These are phyloP conservation scores for Drosophila tripunctata DNA, from an alignment of 2,888 invertebrate genomes.

Conservation along the genomic window DNA sequence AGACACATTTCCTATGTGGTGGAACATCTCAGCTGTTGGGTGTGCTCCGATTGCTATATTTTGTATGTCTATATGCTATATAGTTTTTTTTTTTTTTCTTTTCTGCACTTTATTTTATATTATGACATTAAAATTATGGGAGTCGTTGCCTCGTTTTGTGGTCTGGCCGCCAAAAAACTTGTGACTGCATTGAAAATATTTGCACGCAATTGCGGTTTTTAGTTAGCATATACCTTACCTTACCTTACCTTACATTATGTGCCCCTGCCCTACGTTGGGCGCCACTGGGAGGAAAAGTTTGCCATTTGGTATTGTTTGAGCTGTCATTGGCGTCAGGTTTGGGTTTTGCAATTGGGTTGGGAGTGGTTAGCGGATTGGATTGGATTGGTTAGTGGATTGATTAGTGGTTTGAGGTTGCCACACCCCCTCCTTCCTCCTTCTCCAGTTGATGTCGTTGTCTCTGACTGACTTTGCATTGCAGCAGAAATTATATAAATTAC, in stretches of 20 bases:
- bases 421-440: background rate
- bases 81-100: conserved; percentile 4
- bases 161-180: conserved; percentile 59
- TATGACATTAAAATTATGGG: conserved; percentile 80
- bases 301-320: conserved; percentile 72
- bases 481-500: conserved; percentile 76
- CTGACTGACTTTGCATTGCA: conserved; percentile 45
- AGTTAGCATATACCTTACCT: conserved; percentile 44
- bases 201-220: conserved; percentile 80
- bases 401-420: conserved; percentile 43
- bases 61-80: conserved; percentile 17
- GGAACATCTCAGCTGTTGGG: background rate
- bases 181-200: conserved; percentile 77
- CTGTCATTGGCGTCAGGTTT: conserved; percentile 52
- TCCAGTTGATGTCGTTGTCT: background rate
- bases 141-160: conserved; percentile 42
- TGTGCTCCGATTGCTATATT: background rate
- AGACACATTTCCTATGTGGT: too few species aligned
- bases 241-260: too few species aligned
- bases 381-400: conserved; percentile 49
- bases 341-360: background rate
- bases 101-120: conserved; percentile 61
- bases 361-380: conserved; percentile 42
- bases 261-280: background rate
- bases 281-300: conserved; percentile 45